Evolutionary conservation across 1,140 invertebrate species (phyloP).

Genomic region (Stegodyphus dumicola): DNA sequence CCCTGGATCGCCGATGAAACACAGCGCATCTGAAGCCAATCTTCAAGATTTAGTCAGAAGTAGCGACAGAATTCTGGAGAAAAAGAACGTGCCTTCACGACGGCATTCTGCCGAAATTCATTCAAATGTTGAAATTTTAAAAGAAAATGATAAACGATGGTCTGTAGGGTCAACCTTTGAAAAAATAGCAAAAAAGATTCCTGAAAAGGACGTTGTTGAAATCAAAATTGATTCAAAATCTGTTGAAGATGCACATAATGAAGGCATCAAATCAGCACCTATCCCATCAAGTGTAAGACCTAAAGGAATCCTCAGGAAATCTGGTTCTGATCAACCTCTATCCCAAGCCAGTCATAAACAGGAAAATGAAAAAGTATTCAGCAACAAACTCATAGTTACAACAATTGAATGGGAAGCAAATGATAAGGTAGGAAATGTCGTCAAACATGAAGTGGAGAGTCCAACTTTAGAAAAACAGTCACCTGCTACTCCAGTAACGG

Average conservation of each 20-base stretch:
- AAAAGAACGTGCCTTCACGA: constrained; percentile 33
- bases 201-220: neutral
- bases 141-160: constrained; percentile 27
- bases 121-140: constrained; percentile 1
- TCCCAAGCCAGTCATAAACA: constrained; percentile 3
- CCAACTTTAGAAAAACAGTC: constrained; percentile 36
- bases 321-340: constrained; percentile 48
- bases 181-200: constrained; percentile 20
- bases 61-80: constrained; percentile 21
- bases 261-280: constrained; percentile 53
- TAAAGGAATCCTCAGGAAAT: constrained; percentile 40
- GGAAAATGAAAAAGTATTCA: neutral
- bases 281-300: constrained; percentile 29
- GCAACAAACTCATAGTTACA: constrained; percentile 43
- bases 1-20: constrained; percentile 12
- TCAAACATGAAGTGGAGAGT: constrained; percentile 50
- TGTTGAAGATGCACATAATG: constrained; percentile 16
- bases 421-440: constrained; percentile 24
- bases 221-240: neutral
- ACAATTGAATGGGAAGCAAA: constrained; percentile 45
- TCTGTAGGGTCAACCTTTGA: constrained; percentile 43
- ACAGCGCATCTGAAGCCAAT: constrained; percentile 28
- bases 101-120: constrained; percentile 47
- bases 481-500: constrained; percentile 26
- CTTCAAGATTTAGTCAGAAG: constrained; percentile 23